Percentiles rank a stretch among this genome's conserved stretches.
Evolutionary conservation across 2,888 invertebrate species (phyloP).

Genomic region (Spialia ferax): DNA sequence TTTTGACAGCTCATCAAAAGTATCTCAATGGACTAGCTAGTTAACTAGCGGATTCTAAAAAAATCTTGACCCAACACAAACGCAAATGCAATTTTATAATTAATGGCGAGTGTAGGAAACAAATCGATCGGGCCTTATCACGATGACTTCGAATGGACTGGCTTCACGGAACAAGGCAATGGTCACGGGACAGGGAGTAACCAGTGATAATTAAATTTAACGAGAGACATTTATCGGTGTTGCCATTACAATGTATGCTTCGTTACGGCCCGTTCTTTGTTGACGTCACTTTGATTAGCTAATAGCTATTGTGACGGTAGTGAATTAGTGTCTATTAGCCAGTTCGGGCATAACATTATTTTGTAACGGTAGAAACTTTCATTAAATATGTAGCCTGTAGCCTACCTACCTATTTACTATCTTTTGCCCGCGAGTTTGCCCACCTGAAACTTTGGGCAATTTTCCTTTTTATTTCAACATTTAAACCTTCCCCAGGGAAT

Average conservation of each 20-base stretch:
- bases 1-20: no score
- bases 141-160: conserved; percentile 47
- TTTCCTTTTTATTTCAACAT: no score
- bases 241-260: conserved; percentile 57
- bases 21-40: no score
- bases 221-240: conserved; percentile 62
- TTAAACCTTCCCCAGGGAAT: no score
- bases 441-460: no score
- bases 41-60: no score
- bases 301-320: conserved; percentile 22
- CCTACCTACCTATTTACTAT: no score
- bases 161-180: conserved; percentile 54
- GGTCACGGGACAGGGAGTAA: conserved; percentile 57
- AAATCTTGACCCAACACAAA: no score
- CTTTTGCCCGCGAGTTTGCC: no score
- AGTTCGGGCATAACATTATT: not conserved
- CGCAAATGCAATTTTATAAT: conserved; percentile 18
- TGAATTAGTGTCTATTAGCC: conserved; percentile 20
- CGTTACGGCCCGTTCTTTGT: conserved; percentile 49
- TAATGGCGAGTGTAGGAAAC: conserved; percentile 41
- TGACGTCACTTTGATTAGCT: conserved; percentile 36
- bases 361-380: no score
- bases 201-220: conserved; percentile 70
- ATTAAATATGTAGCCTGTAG: no score
- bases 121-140: conserved; percentile 44